Evolutionary conservation across 2,797 vertebrate species (phyloP).

Genomic region (Pangasius sanitwongsei): DNA sequence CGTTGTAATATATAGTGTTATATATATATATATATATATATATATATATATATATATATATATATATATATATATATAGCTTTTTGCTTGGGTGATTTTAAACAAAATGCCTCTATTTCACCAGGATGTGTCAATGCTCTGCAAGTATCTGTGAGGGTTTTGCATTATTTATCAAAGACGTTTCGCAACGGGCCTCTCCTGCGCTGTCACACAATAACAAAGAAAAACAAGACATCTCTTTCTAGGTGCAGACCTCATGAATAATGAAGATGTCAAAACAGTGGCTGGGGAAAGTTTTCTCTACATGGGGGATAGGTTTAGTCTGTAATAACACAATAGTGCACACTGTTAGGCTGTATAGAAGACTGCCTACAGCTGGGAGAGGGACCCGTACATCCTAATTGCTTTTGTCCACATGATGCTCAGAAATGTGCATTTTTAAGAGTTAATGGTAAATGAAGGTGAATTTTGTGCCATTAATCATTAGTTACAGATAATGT

Average conservation of each 20-base stretch:
- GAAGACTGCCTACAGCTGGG: neutral
- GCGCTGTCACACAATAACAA: conserved; percentile 20
- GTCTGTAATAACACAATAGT: neutral
- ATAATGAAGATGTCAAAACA: conserved; percentile 36
- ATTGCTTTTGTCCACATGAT: too few species aligned
- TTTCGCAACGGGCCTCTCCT: conserved; percentile 17
- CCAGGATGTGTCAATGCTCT: conserved; percentile 3
- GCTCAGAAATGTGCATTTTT: neutral
- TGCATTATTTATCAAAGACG: conserved; percentile 48
- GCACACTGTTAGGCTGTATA: neutral
- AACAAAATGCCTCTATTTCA: neutral
- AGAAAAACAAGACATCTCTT: conserved; percentile 40
- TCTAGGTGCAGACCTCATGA: conserved; percentile 29
- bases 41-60: neutral
- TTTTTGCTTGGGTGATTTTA: neutral
- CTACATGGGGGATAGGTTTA: neutral
- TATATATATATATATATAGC: neutral
- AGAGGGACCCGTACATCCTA: neutral
- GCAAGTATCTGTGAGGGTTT: neutral
- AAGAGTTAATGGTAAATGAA: neutral
- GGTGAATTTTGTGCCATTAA: neutral
- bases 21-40: neutral
- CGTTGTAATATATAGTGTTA: too few species aligned
- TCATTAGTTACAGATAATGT: too few species aligned
- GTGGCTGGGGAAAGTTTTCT: conserved; percentile 1